These are phyloP conservation scores for cattle (Bos taurus) DNA, from an alignment of 2,113 vertebrate genomes.

Conservation along the genomic window DNA sequence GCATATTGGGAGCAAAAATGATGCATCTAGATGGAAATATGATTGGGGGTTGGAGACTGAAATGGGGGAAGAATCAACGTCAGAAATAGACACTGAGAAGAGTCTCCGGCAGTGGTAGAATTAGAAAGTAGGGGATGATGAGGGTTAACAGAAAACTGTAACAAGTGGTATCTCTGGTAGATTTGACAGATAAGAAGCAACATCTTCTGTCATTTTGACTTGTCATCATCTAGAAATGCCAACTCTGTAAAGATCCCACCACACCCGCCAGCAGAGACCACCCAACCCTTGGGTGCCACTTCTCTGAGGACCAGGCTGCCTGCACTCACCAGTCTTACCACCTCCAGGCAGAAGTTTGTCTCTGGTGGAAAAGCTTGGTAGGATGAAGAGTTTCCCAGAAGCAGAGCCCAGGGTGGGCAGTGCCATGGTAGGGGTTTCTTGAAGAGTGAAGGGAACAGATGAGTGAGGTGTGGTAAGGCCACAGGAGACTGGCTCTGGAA, in stretches of 20 bases:
- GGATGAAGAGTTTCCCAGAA: not conserved
- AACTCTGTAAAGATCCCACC: not conserved
- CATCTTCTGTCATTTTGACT: not conserved
- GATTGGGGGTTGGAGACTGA: not conserved
- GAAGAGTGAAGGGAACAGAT: not conserved
- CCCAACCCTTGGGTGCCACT: not conserved
- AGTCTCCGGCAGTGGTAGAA: not conserved
- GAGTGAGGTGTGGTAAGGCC: not conserved
- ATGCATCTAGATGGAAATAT: not conserved
- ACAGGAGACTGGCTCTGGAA: not conserved
- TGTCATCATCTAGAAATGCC: not conserved
- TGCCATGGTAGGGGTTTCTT: not conserved
- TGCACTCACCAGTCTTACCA: not conserved
- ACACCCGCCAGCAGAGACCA: not conserved
- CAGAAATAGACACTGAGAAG: not conserved
- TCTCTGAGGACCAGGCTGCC: not conserved
- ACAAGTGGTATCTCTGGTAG: not conserved
- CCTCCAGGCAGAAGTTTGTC: not conserved
- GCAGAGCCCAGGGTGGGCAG: not conserved
- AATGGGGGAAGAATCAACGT: not conserved
- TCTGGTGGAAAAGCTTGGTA: not conserved
- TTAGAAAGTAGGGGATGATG: not conserved
- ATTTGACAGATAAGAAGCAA: not conserved
- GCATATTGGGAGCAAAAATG: not conserved
- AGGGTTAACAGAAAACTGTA: not conserved